A percentile compares a stretch with the other conserved stretches of the same genome.
These are phyloP conservation scores for Drosophila cardini DNA, from an alignment of 1,140 invertebrate genomes.

Conservation along the genomic window DNA sequence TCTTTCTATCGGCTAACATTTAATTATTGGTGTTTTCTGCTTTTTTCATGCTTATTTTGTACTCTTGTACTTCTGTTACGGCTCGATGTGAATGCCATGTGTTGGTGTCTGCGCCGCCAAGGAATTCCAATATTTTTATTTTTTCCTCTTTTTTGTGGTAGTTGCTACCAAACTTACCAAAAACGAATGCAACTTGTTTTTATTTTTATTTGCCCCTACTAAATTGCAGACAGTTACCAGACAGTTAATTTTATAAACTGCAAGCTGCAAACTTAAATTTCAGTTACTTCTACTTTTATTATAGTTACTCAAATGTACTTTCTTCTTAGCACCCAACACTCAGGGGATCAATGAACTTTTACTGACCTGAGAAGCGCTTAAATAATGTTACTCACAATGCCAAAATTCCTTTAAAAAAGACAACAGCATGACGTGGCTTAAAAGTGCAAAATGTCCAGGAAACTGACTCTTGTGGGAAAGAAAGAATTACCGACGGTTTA, in stretches of 20 bases:
- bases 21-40: too few relatives aligned
- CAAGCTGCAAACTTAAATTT: neutral
- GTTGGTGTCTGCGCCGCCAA: slow-evolving; percentile 47
- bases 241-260: slow-evolving; percentile 13
- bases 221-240: slow-evolving; percentile 49
- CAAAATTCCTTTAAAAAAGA: neutral
- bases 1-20: neutral
- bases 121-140: slow-evolving; percentile 64
- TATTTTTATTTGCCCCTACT: neutral
- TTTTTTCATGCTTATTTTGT: slow-evolving; percentile 31
- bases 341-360: neutral
- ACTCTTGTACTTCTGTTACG: slow-evolving; percentile 20
- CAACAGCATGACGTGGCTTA: slow-evolving; percentile 13
- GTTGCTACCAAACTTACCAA: slow-evolving; percentile 9
- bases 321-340: neutral
- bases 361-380: neutral
- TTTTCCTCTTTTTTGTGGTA: slow-evolving; percentile 42
- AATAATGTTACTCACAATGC: slow-evolving; percentile 11
- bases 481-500: neutral
- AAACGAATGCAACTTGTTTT: slow-evolving; percentile 51
- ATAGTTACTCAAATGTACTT: neutral
- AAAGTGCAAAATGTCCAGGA: slow-evolving; percentile 3
- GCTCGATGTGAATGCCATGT: slow-evolving; percentile 59
- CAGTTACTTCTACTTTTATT: neutral
- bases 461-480: neutral